Base-by-base conservation (phyloP, 1,140 invertebrate species). In the Ceratina japonica region DNA sequence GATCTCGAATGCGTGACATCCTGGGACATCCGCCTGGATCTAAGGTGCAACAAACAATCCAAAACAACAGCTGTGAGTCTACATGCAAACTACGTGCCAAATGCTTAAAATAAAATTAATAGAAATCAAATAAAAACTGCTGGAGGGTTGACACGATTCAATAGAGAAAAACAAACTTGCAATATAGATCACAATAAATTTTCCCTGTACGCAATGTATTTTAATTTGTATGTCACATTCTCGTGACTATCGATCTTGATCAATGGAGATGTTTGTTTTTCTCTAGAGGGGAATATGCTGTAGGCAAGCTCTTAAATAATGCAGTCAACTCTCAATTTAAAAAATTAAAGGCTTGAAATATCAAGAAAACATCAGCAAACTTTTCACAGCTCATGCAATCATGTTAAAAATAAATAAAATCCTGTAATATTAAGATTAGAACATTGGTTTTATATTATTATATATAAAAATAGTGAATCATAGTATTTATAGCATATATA, bases 1-100 rank as follows among this genome's bases (percentile, higher is more conserved):
- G 92, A 92, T 86, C 89, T 91, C 71, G 91, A 87, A 22, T 90
- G 88, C 20, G 89, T 88, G 79, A 94, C 93, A 93, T 97, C 96
- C 93, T 96, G 96, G 87, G 96, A 96, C 90, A 96, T 95, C 88
- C 96, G 95, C 89, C 96, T 95, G 94, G 95, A 96, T 95, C 92
- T 93, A 83, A 7, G 79, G 84, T 82, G 84, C 84, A 88, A 89
- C 80, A 89, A 90, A 88, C 84, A 88, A 89, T 85, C 88, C 74
- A 89, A 91, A 90, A 89, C 79, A 89, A 91, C 80, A 82, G 82
- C 86, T 61, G 71, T 88, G 88, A 90, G 80, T 88, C 87, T 72
- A 88, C 90, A 91, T 90, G 88, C 90, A 64, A 85, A 31, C 88
- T 89, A 89, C 87, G 86, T 91, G 90, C 87, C 22, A 62, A 71